Evolutionary conservation across 1,140 invertebrate species (phyloP), one percentile per base, ranked within the genome.

Genomic region (Drosophila simulans): DNA sequence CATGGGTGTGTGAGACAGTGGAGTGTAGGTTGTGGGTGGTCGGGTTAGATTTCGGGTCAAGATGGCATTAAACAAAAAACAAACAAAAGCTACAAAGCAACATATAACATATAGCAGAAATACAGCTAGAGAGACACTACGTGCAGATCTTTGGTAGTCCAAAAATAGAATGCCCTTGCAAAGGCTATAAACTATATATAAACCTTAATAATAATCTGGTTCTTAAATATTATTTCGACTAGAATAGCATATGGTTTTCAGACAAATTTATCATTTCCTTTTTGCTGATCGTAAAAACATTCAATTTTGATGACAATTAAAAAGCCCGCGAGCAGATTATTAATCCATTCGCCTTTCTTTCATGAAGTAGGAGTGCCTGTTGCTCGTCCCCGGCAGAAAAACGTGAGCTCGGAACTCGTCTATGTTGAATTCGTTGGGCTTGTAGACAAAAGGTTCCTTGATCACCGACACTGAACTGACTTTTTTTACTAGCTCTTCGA

Each of bases 401-500:
- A 80, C 69, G 34, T 80, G 65, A 8, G 64, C 40, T 4, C 65
- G 48, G 37, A 83, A 80, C 48, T 80, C 40, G 2, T 70, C 34
- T 17, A 80, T 13, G 35, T 60, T 17, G 43, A 83, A 86, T 12
- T 5, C n/a, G 37, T 83, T 86, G 0, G 82, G 45, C 20, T 80
- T 35, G 37, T 60, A 83, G 20, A 5, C 8, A 20, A 77, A 80
- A 8, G 56, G 57, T 11, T 17, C 48, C n/a, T 25, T n/a, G 20
- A 1, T 13, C 5, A 10, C 13, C 4, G 35, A 40, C 0, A 35
- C 10, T 31, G 39, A 15, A 3, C 27, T 22, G 1, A 4, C 11
- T 7, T 52, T 17, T 1, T 7, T 20, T 1, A 5, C n/a, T 12
- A 15, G 4, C 5, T 11, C 37, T 15, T 55, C 42, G 4, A 31